phyloP scores from a whole-genome alignment of 2,113 vertebrate species.

The Rhinogobius similis region DNA sequence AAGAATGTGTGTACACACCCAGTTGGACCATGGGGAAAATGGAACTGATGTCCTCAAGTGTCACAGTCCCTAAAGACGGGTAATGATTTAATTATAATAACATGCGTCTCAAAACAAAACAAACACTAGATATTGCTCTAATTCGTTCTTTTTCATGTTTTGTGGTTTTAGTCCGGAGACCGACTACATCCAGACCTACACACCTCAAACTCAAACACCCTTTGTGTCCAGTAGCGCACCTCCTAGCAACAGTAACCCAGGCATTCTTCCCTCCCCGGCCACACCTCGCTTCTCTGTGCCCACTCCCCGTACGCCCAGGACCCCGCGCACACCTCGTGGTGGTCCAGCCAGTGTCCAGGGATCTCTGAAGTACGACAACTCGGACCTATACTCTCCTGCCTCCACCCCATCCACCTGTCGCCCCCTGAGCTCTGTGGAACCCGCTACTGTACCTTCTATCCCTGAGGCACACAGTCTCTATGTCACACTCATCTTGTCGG shows the following conservation, averaged over 20 bases:
- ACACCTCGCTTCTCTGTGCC: conserved; percentile 93
- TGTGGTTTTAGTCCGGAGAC: conserved; percentile 85
- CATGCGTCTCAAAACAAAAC: background rate
- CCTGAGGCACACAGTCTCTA: conserved; percentile 99
- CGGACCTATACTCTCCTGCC: conserved; percentile 94
- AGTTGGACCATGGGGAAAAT: conserved; percentile 95
- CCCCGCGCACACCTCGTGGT: conserved; percentile 92
- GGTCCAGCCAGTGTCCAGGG: conserved; percentile 95
- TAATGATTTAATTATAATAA: conserved; percentile 49
- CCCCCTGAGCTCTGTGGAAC: conserved; percentile 95
- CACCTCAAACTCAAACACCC: conserved; percentile 93
- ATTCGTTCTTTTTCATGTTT: background rate
- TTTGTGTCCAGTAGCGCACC: conserved; percentile 93
- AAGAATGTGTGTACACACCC: conserved; percentile 92
- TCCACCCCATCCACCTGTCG: conserved; percentile 96
- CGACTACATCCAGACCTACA: conserved; percentile 93
- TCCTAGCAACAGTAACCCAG: conserved; percentile 91
- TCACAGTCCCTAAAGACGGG: conserved; percentile 94
- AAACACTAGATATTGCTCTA: background rate
- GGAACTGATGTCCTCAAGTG: conserved; percentile 87
- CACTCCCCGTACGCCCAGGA: conserved; percentile 92
- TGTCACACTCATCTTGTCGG: conserved; percentile 96
- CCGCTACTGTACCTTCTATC: conserved; percentile 93
- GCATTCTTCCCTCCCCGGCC: conserved; percentile 95
- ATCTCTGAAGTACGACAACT: conserved; percentile 96